phyloP scores from a whole-genome alignment of 1,140 invertebrate genomes.

The Nasonia longicornis region DNA sequence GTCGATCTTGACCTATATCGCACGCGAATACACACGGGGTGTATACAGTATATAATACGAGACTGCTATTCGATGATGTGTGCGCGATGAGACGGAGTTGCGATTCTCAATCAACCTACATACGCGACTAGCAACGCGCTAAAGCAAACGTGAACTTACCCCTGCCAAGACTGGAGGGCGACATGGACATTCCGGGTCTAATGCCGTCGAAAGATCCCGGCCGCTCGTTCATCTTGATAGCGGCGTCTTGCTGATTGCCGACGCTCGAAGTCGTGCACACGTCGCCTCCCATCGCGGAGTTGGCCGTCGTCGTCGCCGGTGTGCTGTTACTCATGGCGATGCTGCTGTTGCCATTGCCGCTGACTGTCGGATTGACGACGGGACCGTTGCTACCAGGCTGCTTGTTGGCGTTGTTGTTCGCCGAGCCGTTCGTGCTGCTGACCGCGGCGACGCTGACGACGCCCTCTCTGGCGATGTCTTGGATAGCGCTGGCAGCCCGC shows the following conservation, averaged over 20 bases:
- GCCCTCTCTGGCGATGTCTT: conserved; percentile 78
- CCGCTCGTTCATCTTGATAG: conserved; percentile 66
- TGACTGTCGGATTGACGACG: conserved; percentile 16
- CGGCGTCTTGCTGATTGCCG: conserved; percentile 61
- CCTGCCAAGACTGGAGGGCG: conserved; percentile 79
- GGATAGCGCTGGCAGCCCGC: conserved; percentile 80
- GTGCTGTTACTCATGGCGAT: conserved; percentile 55
- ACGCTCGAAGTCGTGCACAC: conserved; percentile 65
- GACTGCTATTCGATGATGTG: no score
- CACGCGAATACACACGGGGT: not conserved
- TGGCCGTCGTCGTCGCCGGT: conserved; percentile 60
- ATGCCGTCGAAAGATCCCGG: conserved; percentile 58
- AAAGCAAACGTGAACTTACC: conserved; percentile 70
- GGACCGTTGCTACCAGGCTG: not conserved
- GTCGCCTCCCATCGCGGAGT: conserved; percentile 57
- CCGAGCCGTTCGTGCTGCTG: conserved; percentile 62
- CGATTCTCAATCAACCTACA: no score
- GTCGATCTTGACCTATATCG: conserved; percentile 24
- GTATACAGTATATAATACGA: no score
- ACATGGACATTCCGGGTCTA: conserved; percentile 72
- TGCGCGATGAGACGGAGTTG: no score
- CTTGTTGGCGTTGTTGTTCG: conserved; percentile 37
- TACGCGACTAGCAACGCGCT: no score
- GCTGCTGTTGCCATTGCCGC: conserved; percentile 48
- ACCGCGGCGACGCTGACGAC: conserved; percentile 77